Evolutionary conservation across 92 coral and sea anemone species (phyloP).

Genomic region (Diadumene lineata): DNA sequence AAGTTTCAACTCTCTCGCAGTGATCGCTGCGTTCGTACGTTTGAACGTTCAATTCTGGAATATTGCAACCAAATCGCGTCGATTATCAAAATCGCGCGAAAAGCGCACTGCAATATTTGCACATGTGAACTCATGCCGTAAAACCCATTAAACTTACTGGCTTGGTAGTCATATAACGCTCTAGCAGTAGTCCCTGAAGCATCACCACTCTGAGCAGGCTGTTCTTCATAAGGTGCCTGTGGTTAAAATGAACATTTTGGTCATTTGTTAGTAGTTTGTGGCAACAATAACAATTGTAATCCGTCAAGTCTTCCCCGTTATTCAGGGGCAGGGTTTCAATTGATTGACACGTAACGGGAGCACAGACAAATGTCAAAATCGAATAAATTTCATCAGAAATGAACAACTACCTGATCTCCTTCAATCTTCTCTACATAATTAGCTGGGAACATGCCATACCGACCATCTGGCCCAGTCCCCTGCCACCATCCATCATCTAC

Average conservation of each 20-base stretch:
- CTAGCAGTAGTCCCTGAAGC: constrained; percentile 61
- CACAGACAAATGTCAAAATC: not conserved
- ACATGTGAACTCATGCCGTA: not conserved
- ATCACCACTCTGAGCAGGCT: not conserved
- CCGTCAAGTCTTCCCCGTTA: no score
- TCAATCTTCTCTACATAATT: constrained; percentile 84
- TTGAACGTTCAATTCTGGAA: no score
- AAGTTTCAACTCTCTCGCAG: no score
- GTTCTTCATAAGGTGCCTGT: constrained; percentile 16
- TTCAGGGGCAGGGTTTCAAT: no score
- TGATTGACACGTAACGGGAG: not conserved
- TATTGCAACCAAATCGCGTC: no score
- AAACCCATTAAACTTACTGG: constrained; percentile 48
- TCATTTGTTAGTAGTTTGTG: not conserved
- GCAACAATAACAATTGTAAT: no score
- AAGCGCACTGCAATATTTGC: no score
- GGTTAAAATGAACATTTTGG: not conserved
- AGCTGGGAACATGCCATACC: constrained; percentile 88
- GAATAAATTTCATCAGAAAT: not conserved
- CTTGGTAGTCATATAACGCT: constrained; percentile 93
- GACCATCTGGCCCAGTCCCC: constrained; percentile 86
- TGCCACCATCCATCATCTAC: constrained; percentile 97
- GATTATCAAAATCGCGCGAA: no score
- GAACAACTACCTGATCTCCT: constrained; percentile 27
- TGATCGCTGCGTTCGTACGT: no score